Base-by-base conservation (phyloP, 2,113 vertebrate species). In the Sialia sialis region DNA sequence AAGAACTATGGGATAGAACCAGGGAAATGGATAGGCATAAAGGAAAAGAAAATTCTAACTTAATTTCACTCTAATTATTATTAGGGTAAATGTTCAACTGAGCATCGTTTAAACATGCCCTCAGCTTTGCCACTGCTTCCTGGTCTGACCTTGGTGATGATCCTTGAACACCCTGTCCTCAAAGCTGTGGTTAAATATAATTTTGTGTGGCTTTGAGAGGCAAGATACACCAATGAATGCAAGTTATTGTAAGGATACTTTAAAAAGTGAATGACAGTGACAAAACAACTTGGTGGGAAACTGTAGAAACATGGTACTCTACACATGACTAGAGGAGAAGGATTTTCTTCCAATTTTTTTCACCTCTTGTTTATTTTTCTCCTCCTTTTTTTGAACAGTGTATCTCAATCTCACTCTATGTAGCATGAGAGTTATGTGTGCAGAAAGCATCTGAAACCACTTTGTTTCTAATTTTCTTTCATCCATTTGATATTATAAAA, bases 391-490 rank as follows among this genome's bases (percentile, higher is more conserved):
- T 74, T 60, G 41, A 82, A 67, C 62, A 72, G 30, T 70, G 25
- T 51, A 64, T 91, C 75, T 91, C 89, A 36, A 59, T 84, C 39
- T 91, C 34, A 14, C 66, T 72, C 76, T 62, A 6, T 83, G 76
- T 82, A 58, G 83, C 41, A 82, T 3, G 13, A 87, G 84, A 97
- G 52, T 94, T 95, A 77, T 46, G 32, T 63, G 59, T 89, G 49
- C 60, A 89, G 69, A 72, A 95, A 77, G 30, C n/a, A 15, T 90
- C 87, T 81, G 81, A 94, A 94, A 93, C 91, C 63, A 92, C 66
- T 91, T 93, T 54, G 48, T 93, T 96, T 96, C 69, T 90, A 56
- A 58, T 94, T 91, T 97, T 89, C 66, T 92, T 97, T 96, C 88
- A 34, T 87, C 68, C 2, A 0, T 69, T 90, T 0, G 0, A 29